Percentiles rank a stretch among this genome's conserved stretches.
phyloP scores from a whole-genome alignment of 2,113 vertebrate genomes.

The Morone chrysops region DNA sequence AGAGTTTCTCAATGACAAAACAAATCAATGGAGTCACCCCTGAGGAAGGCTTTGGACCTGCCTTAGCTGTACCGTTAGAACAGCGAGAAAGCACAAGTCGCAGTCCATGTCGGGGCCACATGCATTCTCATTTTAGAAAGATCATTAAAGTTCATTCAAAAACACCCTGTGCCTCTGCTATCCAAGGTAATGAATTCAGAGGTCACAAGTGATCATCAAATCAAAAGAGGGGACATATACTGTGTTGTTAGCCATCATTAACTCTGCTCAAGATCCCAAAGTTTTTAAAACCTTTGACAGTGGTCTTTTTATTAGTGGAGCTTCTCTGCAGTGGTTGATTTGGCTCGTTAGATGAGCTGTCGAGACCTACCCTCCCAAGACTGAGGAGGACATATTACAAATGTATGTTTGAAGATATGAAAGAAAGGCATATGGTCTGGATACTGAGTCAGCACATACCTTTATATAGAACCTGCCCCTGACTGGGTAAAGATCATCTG shows the following conservation, averaged over 20 bases:
- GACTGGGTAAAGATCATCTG: neutral
- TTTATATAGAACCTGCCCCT: neutral
- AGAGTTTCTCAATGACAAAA: slow-evolving; percentile 56
- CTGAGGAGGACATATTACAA: slow-evolving; percentile 6
- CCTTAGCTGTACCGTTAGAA: slow-evolving; percentile 1
- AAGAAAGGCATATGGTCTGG: neutral
- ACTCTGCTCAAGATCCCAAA: neutral
- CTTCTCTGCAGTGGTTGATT: neutral
- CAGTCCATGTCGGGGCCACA: neutral
- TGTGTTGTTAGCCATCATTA: neutral
- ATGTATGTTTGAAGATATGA: slow-evolving; percentile 13
- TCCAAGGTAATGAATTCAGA: neutral
- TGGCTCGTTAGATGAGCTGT: neutral
- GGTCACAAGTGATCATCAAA: neutral
- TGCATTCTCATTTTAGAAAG: neutral
- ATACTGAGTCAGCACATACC: slow-evolving; percentile 26
- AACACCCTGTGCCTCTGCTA: neutral
- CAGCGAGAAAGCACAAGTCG: neutral
- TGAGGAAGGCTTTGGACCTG: slow-evolving; percentile 31
- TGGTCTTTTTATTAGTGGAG: neutral
- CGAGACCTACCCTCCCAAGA: neutral
- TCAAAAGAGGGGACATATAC: slow-evolving; percentile 2
- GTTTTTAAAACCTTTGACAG: neutral
- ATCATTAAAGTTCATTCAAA: slow-evolving; percentile 6
- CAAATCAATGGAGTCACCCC: slow-evolving; percentile 61